Base-by-base conservation (phyloP, 2,113 vertebrate genomes). In the Cyanoramphus novaezelandiae region DNA sequence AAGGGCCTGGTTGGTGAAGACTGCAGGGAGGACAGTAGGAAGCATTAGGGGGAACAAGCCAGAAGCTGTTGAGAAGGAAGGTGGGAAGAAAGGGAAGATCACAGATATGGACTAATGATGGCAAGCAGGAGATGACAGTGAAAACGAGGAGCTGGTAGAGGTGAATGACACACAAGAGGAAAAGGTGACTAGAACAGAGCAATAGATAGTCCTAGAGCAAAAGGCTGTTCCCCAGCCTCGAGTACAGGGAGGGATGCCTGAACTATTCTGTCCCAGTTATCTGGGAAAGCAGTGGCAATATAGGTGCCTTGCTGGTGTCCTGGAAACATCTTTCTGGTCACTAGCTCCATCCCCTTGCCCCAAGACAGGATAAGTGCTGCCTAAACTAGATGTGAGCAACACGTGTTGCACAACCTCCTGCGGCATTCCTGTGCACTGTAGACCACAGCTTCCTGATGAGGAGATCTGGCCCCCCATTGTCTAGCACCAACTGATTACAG, bases 231-330 rank as follows among this genome's bases (percentile, higher is more conserved):
- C 25, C 21, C 41, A 55, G 33, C 12, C 31, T 92, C 0, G 1
- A 67, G 20, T 28, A 53, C 27, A 72, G 14, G 2, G 4, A 1
- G 12, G 17, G 9, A 49, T 35, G 31, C n/a, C 39, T 0, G 1
- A 39, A 24, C 11, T 81, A 4, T 81, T 70, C 44, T 39, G 23
- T 44, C 10, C 17, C 52, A 62, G 29, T 29, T 76, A 77, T 23
- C 8, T 76, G 50, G 53, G 39, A 84, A 64, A 88, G 18, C 18
- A 53, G 29, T 57, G 21, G 18, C 21, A 68, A 88, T 50, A 17
- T 10, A 49, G 11, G 11, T 83, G n/a, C 20, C 41, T 79, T 79
- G 33, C 19, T 78, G 44, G 11, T 43, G 18, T 53, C 27, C 64
- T 60, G 27, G 21, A 81, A 88, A 13, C 17, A 10, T 8, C 11